Conservation (phyloP, 2,113 vertebrate species). For the Mustelus asterias region DNA sequence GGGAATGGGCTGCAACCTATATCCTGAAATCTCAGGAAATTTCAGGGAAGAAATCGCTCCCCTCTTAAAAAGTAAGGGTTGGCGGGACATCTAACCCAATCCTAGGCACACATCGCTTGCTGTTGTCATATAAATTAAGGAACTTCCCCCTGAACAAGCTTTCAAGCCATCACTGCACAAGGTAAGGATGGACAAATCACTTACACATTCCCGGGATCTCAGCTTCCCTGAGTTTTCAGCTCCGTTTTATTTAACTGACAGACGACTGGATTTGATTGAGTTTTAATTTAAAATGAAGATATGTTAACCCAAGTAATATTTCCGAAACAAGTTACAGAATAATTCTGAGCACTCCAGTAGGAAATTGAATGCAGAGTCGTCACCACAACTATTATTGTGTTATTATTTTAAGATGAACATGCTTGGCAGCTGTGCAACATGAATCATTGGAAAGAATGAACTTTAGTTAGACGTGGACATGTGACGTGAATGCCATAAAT, state of each 20-base stretch:
- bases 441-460: conserved; percentile 26
- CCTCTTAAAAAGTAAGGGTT: neutral
- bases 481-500: conserved; percentile 31
- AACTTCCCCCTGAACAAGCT: neutral
- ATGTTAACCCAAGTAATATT: neutral
- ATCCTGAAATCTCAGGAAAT: neutral
- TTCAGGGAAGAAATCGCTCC: neutral
- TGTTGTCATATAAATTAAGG: neutral
- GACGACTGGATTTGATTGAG: conserved; percentile 26
- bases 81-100: neutral
- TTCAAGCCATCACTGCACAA: no score
- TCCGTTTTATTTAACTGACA: neutral
- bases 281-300: neutral
- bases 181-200: neutral
- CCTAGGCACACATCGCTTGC: neutral
- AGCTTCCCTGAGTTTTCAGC: neutral
- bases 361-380: neutral
- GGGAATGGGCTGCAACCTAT: neutral
- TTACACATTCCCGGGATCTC: neutral
- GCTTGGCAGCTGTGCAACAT: conserved; percentile 11
- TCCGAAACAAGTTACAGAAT: neutral
- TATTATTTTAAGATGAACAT: conserved; percentile 30
- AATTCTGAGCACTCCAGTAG: neutral
- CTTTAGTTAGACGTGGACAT: neutral
- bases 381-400: neutral